Percentiles rank a stretch among this genome's conserved stretches.
Evolutionary conservation across 1,140 invertebrate genomes (phyloP).

Genomic region (Nilaparvata lugens): DNA sequence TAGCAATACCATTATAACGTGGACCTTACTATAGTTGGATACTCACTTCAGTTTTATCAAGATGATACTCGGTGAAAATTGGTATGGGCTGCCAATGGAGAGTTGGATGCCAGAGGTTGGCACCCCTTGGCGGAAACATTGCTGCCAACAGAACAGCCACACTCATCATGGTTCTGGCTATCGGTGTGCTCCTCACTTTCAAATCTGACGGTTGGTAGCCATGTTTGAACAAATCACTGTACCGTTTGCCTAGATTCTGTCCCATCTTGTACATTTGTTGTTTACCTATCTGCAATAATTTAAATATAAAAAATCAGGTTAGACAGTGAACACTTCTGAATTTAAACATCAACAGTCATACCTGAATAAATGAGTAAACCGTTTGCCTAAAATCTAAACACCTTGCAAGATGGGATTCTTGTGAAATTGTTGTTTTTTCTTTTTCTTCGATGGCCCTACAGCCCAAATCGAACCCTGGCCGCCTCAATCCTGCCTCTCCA

Average conservation of each 20-base stretch:
- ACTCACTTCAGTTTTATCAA: neutral
- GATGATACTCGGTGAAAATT: neutral
- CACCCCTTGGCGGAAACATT: neutral
- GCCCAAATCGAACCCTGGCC: no score
- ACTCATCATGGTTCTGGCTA: neutral
- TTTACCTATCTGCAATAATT: neutral
- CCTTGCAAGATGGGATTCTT: no score
- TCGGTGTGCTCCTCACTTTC: neutral
- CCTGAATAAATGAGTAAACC: no score
- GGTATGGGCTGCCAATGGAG: neutral
- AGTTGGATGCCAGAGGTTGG: neutral
- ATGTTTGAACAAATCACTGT: neutral
- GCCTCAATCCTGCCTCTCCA: no score
- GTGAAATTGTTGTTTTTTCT: no score
- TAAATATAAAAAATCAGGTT: no score
- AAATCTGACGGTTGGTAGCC: neutral
- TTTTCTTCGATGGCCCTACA: no score
- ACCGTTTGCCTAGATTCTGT: neutral
- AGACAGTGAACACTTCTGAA: no score
- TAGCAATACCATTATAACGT: no score
- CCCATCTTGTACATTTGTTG: neutral
- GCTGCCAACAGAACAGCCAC: neutral
- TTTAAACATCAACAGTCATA: no score
- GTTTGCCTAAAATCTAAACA: no score
- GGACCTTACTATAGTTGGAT: no score